Evolutionary conservation across 2,113 vertebrate species (phyloP), one percentile per base, ranked within the genome.

Genomic region (Piprites chloris): DNA sequence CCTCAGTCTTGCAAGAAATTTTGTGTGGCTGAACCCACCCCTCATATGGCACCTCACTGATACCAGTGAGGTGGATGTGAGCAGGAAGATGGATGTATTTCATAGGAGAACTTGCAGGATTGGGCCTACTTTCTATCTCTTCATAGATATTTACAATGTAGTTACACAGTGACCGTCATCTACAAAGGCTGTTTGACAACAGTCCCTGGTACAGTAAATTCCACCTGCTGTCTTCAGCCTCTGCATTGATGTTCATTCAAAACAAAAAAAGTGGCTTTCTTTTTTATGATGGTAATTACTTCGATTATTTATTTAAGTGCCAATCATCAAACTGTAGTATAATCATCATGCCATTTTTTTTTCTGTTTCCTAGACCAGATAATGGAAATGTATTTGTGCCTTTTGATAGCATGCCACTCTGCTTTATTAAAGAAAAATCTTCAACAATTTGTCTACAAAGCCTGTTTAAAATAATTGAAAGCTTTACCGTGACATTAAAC

Each of bases 311-410:
- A 97, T 98, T 98, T 97, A 95, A 97, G 78, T 96, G 93, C 90
- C 93, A 97, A 28, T 84, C 41, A 95, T 92, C 93, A 92, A 96
- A 96, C 84, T 97, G 58, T 96, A 97, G 94, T 84, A 95, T 97
- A 97, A 94, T 79, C 92, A 89, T 92, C 87, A 96, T 85, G 73
- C 35, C 42, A 96, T 96, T 92, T 94, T 63, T 94, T 63, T 90
- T 97, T 97, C 76, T 93, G 79, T 85, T 97, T 95, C 56, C 76
- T 97, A 91, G 84, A 97, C 93, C 14, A 28, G 95, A 96, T 95
- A 96, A 97, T 95, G 97, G 96, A 97, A 84, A 96, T 97, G 84
- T 95, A 97, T 97, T 97, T 98, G 97, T 98, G 98, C 97, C 98
- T 98, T 98, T 98, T 94, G 82, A 97, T 97, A 97, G 95, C 95